Evolutionary conservation across 1,140 invertebrate species (phyloP), one percentile per base, ranked within the genome.

Genomic region (Cydia fagiglandana): DNA sequence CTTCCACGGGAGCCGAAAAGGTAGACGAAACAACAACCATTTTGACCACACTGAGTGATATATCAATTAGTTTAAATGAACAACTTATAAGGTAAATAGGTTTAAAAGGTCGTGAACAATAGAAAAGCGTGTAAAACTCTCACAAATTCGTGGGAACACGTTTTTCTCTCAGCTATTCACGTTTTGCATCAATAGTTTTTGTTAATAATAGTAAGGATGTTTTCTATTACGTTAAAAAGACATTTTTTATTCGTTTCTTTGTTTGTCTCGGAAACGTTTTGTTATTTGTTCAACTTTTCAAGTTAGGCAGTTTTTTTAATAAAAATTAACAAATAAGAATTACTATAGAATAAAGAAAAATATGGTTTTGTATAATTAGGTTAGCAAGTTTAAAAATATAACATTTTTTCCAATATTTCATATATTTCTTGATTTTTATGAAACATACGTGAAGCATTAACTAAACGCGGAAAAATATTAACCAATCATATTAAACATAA

Each of bases 11-110:
- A 75, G 84, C 86, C 9, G 85, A 82, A 79, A 92, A 91, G 50
- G 85, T 85, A 34, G 86, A 84, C n/a, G 90, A 91, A 20, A 91
- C 84, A 17, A 92, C 90, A 73, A 92, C 91, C 91, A 92, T 92
- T 70, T 41, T 24, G 66, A 70, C 66, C 13, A 70, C 15, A 41
- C 66, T 10, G 38, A n/a, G 38, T 7, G 17, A 5, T 61, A n/a
- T 38, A 70, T 28, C 47, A 15, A n/a, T 20, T 56, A 5, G 13
- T 9, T 30, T 1, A 13, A 53, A 7, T 17, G 34, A 74, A 53
- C 50, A 53, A 53, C 45, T 53, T 28, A 20, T 47, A 53, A 24
- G 45, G 50, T 15, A 45, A n/a, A 56, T 50, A 30, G 7, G 28
- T 74, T 50, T 15, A 56, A 50, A 53, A 53, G 15, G 4, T 28